phyloP scores from a whole-genome alignment of 2,113 vertebrate genomes.

The Leptosomus discolor region DNA sequence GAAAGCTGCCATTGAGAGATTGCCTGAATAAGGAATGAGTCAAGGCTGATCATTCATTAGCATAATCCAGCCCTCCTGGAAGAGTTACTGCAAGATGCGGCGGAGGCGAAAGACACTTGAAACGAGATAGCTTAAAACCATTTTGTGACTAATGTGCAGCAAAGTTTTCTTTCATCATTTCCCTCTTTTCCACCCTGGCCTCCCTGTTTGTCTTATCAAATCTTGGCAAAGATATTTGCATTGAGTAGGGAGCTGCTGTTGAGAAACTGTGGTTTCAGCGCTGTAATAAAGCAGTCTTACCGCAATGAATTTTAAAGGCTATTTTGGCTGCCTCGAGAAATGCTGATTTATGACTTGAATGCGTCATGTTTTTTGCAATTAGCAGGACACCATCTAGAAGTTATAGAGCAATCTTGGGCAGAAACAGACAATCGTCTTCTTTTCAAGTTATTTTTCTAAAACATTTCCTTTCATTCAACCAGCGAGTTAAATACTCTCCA shows the following conservation, averaged over 20 bases:
- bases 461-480: neutral
- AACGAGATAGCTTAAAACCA: neutral
- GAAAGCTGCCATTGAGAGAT: neutral
- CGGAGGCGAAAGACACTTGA: neutral
- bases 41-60: neutral
- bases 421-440: neutral
- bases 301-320: slow-evolving; percentile 4
- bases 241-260: neutral
- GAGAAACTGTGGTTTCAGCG: neutral
- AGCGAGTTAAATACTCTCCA: neutral
- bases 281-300: neutral
- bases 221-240: neutral
- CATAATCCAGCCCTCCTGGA: neutral
- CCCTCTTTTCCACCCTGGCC: neutral
- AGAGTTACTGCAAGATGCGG: neutral
- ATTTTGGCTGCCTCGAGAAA: neutral
- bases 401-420: neutral
- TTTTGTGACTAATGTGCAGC: neutral
- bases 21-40: neutral
- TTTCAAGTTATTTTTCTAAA: neutral
- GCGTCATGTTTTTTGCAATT: neutral
- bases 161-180: neutral
- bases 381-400: neutral
- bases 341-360: slow-evolving; percentile 6
- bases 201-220: neutral